A percentile compares a stretch with the other conserved stretches of the same genome.
These are phyloP conservation scores for Tethya wilhelma DNA, from an alignment of 37 sponge, comb jelly and placozoan genomes.

Conservation along the genomic window DNA sequence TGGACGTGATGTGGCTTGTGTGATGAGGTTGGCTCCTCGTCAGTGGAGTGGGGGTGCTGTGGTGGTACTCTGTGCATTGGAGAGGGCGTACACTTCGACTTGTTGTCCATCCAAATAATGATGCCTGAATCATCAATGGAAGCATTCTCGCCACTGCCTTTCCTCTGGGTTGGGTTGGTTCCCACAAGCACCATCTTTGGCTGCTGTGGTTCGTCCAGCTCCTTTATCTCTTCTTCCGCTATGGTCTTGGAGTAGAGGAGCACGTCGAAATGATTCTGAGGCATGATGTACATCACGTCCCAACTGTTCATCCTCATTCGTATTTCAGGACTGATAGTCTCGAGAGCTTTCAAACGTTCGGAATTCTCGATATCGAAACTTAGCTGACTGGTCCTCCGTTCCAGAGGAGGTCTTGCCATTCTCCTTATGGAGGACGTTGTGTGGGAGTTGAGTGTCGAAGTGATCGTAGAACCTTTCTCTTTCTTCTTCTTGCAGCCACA, in stretches of 20 bases:
- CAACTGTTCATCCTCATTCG: constrained; percentile 15
- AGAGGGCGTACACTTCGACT: constrained; percentile 6
- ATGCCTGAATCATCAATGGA: constrained; percentile 34
- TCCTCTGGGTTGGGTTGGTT: neutral
- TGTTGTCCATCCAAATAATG: constrained; percentile 10
- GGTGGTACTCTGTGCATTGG: neutral
- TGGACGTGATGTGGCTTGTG: constrained; percentile 2
- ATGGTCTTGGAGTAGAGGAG: constrained; percentile 6
- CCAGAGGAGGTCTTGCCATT: neutral
- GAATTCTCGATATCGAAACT: neutral
- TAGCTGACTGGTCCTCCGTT: neutral
- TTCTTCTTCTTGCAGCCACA: constrained; percentile 38
- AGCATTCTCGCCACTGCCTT: constrained; percentile 4
- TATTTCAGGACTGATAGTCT: neutral
- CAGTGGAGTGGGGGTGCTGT: too few species aligned
- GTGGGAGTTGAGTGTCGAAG: neutral
- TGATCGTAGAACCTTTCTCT: neutral
- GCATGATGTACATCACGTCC: constrained; percentile 34
- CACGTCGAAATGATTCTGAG: constrained; percentile 26
- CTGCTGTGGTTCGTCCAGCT: neutral
- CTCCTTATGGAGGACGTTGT: neutral
- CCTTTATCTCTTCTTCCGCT: neutral
- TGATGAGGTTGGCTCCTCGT: too few species aligned
- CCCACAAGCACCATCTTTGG: neutral
- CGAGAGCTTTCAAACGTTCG: constrained; percentile 1